A percentile compares a stretch with the other conserved stretches of the same genome.
These are phyloP conservation scores for Standfussiana lucernea DNA, from an alignment of 2,888 invertebrate species.

Conservation along the genomic window DNA sequence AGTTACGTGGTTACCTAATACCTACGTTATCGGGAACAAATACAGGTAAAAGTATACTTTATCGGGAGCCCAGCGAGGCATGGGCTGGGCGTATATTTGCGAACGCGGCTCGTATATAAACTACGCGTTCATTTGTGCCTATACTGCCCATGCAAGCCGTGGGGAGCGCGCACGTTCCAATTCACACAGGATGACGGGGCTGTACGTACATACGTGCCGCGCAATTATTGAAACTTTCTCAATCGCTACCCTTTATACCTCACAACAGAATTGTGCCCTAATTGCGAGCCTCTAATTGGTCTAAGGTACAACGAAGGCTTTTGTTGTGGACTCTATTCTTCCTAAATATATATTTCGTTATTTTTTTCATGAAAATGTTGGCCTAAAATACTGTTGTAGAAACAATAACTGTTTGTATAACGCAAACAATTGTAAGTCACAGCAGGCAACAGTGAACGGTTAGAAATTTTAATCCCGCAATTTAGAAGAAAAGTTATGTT, in stretches of 20 bases:
- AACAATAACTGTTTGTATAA: conserved; percentile 36
- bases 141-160: conserved; percentile 60
- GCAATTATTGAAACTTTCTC: conserved; percentile 81
- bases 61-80: conserved; percentile 39
- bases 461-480: conserved; percentile 40
- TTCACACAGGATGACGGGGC: conserved; percentile 63
- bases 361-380: conserved; percentile 8
- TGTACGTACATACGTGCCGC: conserved; percentile 44
- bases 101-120: conserved; percentile 51
- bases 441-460: conserved; percentile 33
- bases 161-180: conserved; percentile 71
- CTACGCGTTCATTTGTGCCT: conserved; percentile 59
- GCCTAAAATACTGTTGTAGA: not conserved
- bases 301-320: conserved; percentile 14
- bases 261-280: conserved; percentile 60
- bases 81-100: conserved; percentile 49
- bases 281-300: conserved; percentile 58
- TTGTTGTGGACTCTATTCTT: conserved; percentile 31
- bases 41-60: conserved; percentile 49
- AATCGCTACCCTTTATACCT: conserved; percentile 70
- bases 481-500: conserved; percentile 45
- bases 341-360: not conserved
- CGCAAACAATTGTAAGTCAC: conserved; percentile 27
- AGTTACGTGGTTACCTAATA: conserved; percentile 29
- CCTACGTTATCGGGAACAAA: conserved; percentile 23